Evolutionary conservation across 2,888 invertebrate genomes (phyloP).

Genomic region (Scelioninae gen. 2): DNA sequence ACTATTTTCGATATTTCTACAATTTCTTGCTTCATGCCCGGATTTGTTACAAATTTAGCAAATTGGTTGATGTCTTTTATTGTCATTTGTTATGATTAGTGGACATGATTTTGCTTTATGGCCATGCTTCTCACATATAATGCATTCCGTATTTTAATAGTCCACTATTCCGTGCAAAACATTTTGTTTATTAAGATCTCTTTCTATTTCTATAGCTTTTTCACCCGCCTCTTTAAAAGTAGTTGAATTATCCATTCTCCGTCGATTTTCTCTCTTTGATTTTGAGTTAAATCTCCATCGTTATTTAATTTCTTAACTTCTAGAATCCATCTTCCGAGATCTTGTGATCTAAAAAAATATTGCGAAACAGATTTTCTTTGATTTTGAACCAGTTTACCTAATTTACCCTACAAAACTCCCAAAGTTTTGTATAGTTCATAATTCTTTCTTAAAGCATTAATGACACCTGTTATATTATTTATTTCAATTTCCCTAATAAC

Average conservation of each 20-base stretch:
- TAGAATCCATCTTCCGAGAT: neutral
- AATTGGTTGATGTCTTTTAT: too few relatives aligned
- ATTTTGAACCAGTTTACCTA: neutral
- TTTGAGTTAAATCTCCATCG: neutral
- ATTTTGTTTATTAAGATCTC: neutral
- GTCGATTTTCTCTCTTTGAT: neutral
- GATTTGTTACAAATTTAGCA: too few relatives aligned
- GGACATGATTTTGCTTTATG: neutral
- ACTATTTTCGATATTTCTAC: neutral
- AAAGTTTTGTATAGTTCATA: neutral
- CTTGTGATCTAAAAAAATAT: conserved; percentile 8
- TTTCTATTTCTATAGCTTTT: neutral
- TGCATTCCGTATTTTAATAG: too few relatives aligned
- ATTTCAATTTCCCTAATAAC: neutral
- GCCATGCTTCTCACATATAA: neutral
- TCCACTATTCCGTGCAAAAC: neutral
- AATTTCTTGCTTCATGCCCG: neutral
- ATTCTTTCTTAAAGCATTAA: neutral
- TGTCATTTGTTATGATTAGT: too few relatives aligned
- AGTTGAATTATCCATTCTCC: neutral
- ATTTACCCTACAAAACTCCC: conserved; percentile 3
- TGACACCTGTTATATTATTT: neutral
- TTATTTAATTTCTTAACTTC: too few relatives aligned
- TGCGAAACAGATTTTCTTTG: neutral
- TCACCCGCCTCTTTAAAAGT: neutral